These are phyloP conservation scores for Anhinga rufa DNA, from an alignment of 2,113 vertebrate genomes.

Conservation along the genomic window DNA sequence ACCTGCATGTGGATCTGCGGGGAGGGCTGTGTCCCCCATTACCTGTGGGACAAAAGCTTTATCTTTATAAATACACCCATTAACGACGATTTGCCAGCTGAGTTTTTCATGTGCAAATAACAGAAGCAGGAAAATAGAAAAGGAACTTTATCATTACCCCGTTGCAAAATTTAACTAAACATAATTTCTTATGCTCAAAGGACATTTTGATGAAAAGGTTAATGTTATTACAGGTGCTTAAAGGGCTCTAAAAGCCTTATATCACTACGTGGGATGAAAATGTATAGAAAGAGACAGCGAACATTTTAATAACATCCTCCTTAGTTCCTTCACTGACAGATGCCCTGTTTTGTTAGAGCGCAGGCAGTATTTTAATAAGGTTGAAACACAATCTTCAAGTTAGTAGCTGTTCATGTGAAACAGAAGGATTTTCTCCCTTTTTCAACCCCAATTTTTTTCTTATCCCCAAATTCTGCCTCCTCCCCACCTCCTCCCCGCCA, in stretches of 20 bases:
- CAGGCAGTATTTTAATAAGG: background rate
- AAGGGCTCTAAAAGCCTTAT: constrained; percentile 17
- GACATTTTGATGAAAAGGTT: constrained; percentile 24
- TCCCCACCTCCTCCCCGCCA: background rate
- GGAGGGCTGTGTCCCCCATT: background rate
- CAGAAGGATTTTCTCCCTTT: background rate
- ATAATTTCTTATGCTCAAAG: constrained; percentile 14
- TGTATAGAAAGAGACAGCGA: background rate
- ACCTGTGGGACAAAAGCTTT: background rate
- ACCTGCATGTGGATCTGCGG: fast-evolving
- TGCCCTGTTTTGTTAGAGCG: background rate
- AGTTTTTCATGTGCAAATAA: constrained; percentile 17
- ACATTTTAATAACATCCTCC: constrained; percentile 42
- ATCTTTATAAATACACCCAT: background rate
- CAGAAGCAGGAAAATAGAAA: background rate
- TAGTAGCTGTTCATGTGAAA: background rate
- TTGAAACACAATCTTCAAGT: background rate
- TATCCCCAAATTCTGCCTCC: background rate
- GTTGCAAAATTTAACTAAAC: constrained; percentile 19
- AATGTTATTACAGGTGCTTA: constrained; percentile 54
- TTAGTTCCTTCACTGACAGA: constrained; percentile 34
- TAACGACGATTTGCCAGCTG: fast-evolving
- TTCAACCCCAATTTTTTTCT: background rate
- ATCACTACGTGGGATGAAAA: background rate
- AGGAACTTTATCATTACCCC: background rate